Evolutionary conservation across 2,888 invertebrate species (phyloP).

Genomic region (Tiphia femorata): DNA sequence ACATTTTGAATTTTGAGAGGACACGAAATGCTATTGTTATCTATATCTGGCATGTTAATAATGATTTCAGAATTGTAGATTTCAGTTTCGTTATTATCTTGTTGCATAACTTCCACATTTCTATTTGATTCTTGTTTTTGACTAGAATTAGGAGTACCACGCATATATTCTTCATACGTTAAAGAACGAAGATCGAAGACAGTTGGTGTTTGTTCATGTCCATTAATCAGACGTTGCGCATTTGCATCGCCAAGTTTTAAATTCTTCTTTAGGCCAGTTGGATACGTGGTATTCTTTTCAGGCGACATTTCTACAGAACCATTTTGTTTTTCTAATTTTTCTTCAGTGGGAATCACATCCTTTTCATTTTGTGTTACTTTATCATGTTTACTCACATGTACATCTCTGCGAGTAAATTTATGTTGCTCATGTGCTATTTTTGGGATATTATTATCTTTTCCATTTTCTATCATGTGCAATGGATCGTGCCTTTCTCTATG

Average conservation of each 20-base stretch:
- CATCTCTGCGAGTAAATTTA: conserved; percentile 15
- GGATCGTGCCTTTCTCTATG: conserved; percentile 16
- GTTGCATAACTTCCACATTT: conserved; percentile 4
- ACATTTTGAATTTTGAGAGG: conserved; percentile 42
- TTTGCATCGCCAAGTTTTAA: conserved; percentile 14
- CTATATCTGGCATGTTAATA: conserved; percentile 23
- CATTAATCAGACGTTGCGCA: conserved; percentile 41
- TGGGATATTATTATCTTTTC: conserved; percentile 25
- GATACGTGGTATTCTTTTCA: conserved; percentile 23
- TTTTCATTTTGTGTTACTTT: conserved; percentile 22
- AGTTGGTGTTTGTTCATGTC: conserved; percentile 36
- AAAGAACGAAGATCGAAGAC: conserved; percentile 48
- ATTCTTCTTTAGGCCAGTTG: conserved; percentile 16
- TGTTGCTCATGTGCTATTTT: conserved; percentile 10
- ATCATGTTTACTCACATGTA: conserved; percentile 7
- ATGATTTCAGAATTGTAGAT: conserved; percentile 27
- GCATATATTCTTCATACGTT: conserved; percentile 61
- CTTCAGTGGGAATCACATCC: conserved; percentile 8
- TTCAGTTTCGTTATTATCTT: conserved; percentile 21
- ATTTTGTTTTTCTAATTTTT: conserved; percentile 41
- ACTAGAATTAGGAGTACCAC: conserved; percentile 25
- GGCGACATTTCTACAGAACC: conserved; percentile 38
- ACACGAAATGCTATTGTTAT: conserved; percentile 29
- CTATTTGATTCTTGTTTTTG: conserved; percentile 14
- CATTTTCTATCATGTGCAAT: conserved; percentile 29